Evolutionary conservation across 2,888 invertebrate species (phyloP).

Genomic region (Pristionchus entomophagus): DNA sequence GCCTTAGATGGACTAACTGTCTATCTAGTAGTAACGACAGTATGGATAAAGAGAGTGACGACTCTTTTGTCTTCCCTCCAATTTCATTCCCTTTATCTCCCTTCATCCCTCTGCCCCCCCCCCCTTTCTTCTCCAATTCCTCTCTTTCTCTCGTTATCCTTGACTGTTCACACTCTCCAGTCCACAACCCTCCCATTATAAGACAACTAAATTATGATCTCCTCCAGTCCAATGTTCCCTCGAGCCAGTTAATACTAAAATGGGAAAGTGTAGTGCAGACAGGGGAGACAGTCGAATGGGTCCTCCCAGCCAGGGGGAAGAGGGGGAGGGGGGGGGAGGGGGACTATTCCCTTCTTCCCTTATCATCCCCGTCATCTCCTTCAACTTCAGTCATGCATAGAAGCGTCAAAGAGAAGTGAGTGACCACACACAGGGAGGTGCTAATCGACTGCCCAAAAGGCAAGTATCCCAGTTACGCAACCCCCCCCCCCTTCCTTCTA

Average conservation of each 20-base stretch:
- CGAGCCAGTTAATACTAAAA: constrained; percentile 40
- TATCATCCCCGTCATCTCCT: constrained; percentile 14
- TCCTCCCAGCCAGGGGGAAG: not conserved
- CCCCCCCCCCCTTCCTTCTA: not conserved
- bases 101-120: too few relatives aligned
- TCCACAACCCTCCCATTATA: constrained; percentile 29
- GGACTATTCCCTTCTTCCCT: not conserved
- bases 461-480: constrained; percentile 34
- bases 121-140: too few relatives aligned
- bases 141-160: constrained; percentile 32
- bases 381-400: constrained; percentile 17
- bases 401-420: constrained; percentile 23
- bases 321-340: not conserved
- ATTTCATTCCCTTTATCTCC: not conserved
- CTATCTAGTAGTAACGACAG: constrained; percentile 1
- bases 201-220: constrained; percentile 44
- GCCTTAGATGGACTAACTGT: not conserved
- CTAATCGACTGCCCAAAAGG: constrained; percentile 30
- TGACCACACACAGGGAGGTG: constrained; percentile 31
- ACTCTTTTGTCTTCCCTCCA: constrained; percentile 35
- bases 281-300: constrained; percentile 29
- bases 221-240: constrained; percentile 32
- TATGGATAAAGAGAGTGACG: not conserved
- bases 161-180: constrained; percentile 36
- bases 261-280: constrained; percentile 44